Percentiles rank a stretch among this genome's conserved stretches.
Evolutionary conservation across 2,888 invertebrate genomes (phyloP).

Genomic region (Bugulina stolonifera): DNA sequence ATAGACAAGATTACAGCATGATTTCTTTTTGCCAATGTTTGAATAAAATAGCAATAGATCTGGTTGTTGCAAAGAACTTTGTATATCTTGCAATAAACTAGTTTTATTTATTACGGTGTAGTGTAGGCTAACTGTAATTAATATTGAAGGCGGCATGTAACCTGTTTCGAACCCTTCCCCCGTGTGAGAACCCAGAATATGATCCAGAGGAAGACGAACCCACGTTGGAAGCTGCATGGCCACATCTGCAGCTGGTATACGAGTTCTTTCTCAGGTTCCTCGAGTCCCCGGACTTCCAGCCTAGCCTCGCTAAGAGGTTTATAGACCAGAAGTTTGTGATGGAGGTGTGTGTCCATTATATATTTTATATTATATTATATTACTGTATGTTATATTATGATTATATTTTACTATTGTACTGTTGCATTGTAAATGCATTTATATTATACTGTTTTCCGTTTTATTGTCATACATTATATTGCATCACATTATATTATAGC

Average conservation of each 20-base stretch:
- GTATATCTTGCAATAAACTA: too few relatives aligned
- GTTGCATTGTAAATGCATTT: too few relatives aligned
- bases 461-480: neutral
- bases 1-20: too few relatives aligned
- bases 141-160: conserved; percentile 59
- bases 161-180: conserved; percentile 95
- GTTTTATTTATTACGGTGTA: too few relatives aligned
- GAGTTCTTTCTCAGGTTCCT: conserved; percentile 53
- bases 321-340: conserved; percentile 93
- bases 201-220: conserved; percentile 98
- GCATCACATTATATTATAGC: neutral
- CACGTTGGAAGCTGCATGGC: conserved; percentile 89
- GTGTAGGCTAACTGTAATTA: too few relatives aligned
- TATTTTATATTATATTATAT: too few relatives aligned
- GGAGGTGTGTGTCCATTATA: conserved; percentile 62
- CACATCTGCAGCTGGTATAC: conserved; percentile 61
- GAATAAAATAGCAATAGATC: too few relatives aligned
- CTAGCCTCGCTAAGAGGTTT: conserved; percentile 81
- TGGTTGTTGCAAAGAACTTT: too few relatives aligned
- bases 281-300: conserved; percentile 71
- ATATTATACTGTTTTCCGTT: neutral
- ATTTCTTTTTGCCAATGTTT: too few relatives aligned
- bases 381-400: too few relatives aligned
- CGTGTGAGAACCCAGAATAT: conserved; percentile 83
- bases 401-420: too few relatives aligned